These are phyloP conservation scores for Channallabes apus DNA, from an alignment of 2,797 vertebrate genomes.

Conservation along the genomic window DNA sequence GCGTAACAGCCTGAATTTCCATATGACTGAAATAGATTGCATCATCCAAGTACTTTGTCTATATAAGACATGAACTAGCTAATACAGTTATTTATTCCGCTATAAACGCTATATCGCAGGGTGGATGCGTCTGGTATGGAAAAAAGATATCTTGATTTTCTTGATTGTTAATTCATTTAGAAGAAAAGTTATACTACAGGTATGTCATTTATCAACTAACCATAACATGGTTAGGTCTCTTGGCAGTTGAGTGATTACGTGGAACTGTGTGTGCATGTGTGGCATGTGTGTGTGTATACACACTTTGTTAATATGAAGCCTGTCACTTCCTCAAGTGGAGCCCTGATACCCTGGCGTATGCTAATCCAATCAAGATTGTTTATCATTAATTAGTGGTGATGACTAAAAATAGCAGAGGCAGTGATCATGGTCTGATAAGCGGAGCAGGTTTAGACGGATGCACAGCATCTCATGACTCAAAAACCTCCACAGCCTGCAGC, in stretches of 20 bases:
- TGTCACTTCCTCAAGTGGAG: slow-evolving; percentile 41
- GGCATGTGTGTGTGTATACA: slow-evolving; percentile 31
- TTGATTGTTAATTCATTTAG: slow-evolving; percentile 33
- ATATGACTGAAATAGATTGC: slow-evolving; percentile 7
- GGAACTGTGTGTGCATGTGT: slow-evolving; percentile 28
- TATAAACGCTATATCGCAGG: not conserved
- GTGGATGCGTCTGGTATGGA: not conserved
- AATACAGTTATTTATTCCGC: not conserved
- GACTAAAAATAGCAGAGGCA: slow-evolving; percentile 53
- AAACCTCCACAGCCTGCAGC: slow-evolving; percentile 28
- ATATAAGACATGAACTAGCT: slow-evolving; percentile 9
- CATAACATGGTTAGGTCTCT: not conserved
- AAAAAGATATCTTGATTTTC: not conserved
- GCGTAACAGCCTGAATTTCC: not conserved
- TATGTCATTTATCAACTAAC: slow-evolving; percentile 27
- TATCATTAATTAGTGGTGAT: slow-evolving; percentile 58
- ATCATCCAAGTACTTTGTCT: not conserved
- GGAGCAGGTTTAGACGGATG: slow-evolving; percentile 13
- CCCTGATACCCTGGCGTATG: slow-evolving; percentile 40
- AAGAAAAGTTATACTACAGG: slow-evolving; percentile 11
- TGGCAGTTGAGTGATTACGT: slow-evolving; percentile 28
- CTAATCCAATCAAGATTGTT: slow-evolving; percentile 52
- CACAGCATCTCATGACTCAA: not conserved
- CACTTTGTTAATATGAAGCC: slow-evolving; percentile 41
- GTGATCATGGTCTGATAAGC: slow-evolving; percentile 49